Base-by-base conservation (phyloP, 2,888 invertebrate species). In the Deilephila porcellus region DNA sequence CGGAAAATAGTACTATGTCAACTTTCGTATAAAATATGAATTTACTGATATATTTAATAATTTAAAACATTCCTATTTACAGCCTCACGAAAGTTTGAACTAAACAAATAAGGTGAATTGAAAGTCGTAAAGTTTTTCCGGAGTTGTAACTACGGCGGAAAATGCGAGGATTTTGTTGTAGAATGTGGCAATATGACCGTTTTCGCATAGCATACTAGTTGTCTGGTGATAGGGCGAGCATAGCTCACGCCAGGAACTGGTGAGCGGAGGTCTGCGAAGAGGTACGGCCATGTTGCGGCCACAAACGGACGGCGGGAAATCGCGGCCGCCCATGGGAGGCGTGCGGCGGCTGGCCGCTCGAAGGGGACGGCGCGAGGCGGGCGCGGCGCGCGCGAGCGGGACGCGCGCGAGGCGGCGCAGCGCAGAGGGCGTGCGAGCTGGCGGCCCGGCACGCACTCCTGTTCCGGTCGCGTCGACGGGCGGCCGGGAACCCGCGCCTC, bases 271-370 rank as follows among this genome's bases (percentile, higher is more conserved):
- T 83, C 86, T 85, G 81, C 81, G 81, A 84, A 86, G 85, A 83
- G 86, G 88, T 89, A 90, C 93, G 92, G 93, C 94, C 93, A 93
- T 93, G 91, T 93, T 93, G 91, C 86, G 89, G 89, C 89, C 85
- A 82, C 81, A 83, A 85, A 86, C 89, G 88, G 87, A 90, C 91
- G 89, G 93, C 92, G 92, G 93, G 91, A 93, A 93, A 93, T 88
- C 92, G 93, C 93, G 89, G 94, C 93, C 94, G 93, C 93, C 94
- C 93, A 94, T 93, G 93, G 93, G 93, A 93, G 94, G 94, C 93
- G 93, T 90, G 88, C 90, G 91, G 87, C 91, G 88, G 87, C 87
- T 82, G 82, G 85, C 82, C 81, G 89, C 75, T 83, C 74, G 89
- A 93, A 85, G 78, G 86, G 90, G 91, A 93, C 82, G 84, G 86